phyloP scores from a whole-genome alignment of 2,113 vertebrate genomes.

The Chloroceryle aenea region DNA sequence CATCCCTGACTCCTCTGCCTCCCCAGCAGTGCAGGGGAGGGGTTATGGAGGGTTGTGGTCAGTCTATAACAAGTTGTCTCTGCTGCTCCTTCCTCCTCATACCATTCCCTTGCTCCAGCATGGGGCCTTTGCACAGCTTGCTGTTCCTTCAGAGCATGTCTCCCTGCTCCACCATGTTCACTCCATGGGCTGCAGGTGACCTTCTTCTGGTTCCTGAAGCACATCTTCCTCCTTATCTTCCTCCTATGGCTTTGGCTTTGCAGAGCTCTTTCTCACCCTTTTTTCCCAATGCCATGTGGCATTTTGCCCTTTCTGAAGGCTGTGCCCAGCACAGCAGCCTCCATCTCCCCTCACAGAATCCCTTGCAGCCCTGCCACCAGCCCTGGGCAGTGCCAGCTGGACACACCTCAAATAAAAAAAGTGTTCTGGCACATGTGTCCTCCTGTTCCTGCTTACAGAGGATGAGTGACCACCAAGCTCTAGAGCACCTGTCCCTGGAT shows the following conservation, averaged over 20 bases:
- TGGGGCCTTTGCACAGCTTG: too few species aligned
- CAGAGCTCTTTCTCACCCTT: not conserved
- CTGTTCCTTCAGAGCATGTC: too few species aligned
- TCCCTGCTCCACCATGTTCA: not conserved
- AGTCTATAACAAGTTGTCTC: not conserved
- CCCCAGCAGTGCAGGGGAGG: rapidly evolving
- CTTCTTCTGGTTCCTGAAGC: not conserved
- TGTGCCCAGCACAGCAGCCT: not conserved
- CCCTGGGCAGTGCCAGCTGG: not conserved
- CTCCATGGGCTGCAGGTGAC: not conserved
- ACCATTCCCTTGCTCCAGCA: not conserved
- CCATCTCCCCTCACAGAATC: not conserved
- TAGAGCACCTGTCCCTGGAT: not conserved
- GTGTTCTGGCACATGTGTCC: not conserved
- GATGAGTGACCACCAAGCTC: rapidly evolving
- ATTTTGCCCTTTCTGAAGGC: not conserved
- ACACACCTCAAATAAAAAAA: not conserved
- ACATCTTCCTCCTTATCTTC: too few species aligned
- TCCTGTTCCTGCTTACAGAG: not conserved
- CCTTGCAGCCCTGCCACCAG: not conserved
- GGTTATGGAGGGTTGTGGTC: not conserved
- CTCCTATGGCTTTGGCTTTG: too few species aligned
- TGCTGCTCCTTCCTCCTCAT: not conserved
- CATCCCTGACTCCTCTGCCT: not conserved
- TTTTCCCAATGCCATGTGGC: rapidly evolving